Evolutionary conservation across 2,797 vertebrate species (phyloP), one percentile per base, ranked within the genome.

Genomic region (Poliocrania exsul): DNA sequence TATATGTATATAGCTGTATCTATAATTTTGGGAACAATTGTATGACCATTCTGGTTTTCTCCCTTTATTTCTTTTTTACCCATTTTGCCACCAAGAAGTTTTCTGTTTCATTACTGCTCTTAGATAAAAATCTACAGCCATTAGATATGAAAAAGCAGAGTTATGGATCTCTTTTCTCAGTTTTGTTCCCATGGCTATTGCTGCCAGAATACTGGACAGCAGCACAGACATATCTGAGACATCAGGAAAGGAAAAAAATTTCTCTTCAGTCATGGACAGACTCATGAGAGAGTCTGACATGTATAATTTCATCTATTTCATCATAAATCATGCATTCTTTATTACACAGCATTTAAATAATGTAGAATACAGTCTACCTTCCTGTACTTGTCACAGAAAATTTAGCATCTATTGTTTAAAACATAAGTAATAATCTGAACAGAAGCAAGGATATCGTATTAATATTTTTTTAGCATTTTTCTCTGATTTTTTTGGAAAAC

Each of bases 331-430:
- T 54, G 7, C 3, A 29, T 89, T 64, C 33, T 82, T 58, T 64
- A 74, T 74, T 70, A 53, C 91, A 47, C 20, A 64, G 16, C 11
- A 40, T 86, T 89, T 89, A 91, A 93, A 77, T 91, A 87, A 82
- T 31, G 31, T 64, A 85, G 51, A 80, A 66, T 56, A 53, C 7
- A 35, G 65, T 67, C 15, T 60, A 6, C 66, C 10, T 61, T 69
- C 37, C 35, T 70, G 20, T 31, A 31, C 20, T 74, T 90, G 31
- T 24, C 2, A 10, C 28, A 20, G 89, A 62, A 79, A 18, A 44
- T 71, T 79, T 83, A 53, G 29, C 9, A 69, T 37, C 13, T 77
- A 6, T 56, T 50, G 10, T 60, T 95, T 77, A 74, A 86, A 82
- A 49, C 24, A 4, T 49, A 73, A 64, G 11, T 26, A 54, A 56